Conservation (phyloP, 2,888 invertebrate species). For the Leptopterna dolabrata region DNA sequence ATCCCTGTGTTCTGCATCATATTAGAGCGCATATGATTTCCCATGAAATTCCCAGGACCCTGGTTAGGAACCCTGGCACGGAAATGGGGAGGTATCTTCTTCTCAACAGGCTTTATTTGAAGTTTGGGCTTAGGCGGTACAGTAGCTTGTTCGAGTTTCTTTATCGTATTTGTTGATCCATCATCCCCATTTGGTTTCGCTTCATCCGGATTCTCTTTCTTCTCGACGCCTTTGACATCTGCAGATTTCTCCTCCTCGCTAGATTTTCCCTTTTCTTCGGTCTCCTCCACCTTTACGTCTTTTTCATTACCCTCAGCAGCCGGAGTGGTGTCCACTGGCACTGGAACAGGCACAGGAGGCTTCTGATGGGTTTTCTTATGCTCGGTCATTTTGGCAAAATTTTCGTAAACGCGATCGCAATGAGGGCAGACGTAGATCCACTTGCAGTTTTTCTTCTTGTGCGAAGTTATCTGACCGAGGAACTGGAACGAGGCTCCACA, state of each 20-base stretch:
- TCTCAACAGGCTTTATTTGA: neutral
- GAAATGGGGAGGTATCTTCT: neutral
- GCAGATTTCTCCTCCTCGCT: neutral
- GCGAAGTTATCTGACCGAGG: conserved; percentile 36
- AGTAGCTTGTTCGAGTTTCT: neutral
- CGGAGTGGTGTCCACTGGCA: neutral
- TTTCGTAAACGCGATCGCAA: conserved; percentile 37
- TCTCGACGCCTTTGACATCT: neutral
- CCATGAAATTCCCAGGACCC: neutral
- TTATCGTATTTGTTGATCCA: no score
- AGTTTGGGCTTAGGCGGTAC: neutral
- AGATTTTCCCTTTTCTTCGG: neutral
- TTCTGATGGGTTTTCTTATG: conserved; percentile 11
- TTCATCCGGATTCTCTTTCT: neutral
- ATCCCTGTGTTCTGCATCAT: neutral
- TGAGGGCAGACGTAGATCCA: conserved; percentile 45
- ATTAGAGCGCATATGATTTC: neutral
- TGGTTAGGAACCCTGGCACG: neutral
- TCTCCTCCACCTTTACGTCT: neutral
- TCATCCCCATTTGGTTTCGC: neutral
- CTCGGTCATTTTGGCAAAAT: conserved; percentile 9
- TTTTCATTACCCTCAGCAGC: neutral
- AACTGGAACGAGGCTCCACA: conserved; percentile 42
- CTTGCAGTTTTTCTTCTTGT: conserved; percentile 37
- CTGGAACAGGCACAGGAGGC: neutral